These are phyloP conservation scores for Pectinophora gossypiella DNA, from an alignment of 1,140 invertebrate genomes.

Conservation along the genomic window DNA sequence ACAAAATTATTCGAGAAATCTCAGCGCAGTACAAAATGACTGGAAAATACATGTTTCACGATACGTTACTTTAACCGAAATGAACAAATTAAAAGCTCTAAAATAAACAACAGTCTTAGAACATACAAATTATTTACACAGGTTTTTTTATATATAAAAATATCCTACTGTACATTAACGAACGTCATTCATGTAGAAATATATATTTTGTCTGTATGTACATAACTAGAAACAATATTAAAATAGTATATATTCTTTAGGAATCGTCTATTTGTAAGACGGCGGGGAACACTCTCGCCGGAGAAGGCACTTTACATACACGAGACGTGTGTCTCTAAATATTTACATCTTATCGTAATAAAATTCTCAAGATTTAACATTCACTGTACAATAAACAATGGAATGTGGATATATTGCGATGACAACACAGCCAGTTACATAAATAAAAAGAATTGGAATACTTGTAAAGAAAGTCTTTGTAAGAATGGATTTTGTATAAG, in stretches of 20 bases:
- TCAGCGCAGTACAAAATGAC: constrained; percentile 39
- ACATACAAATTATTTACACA: constrained; percentile 72
- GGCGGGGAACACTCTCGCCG: constrained; percentile 6
- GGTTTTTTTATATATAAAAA: constrained; percentile 66
- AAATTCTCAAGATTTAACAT: no score
- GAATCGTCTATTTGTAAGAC: constrained; percentile 46
- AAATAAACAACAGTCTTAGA: constrained; percentile 73
- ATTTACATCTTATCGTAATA: no score
- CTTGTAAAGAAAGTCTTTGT: no score
- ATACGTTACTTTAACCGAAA: constrained; percentile 50
- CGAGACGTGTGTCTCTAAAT: no score
- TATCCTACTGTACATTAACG: constrained; percentile 71
- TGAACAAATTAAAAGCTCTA: constrained; percentile 72
- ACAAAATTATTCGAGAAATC: constrained; percentile 8
- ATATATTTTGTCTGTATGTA: constrained; percentile 67
- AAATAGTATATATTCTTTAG: constrained; percentile 70
- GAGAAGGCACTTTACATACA: background rate
- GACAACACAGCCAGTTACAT: no score
- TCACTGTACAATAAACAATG: no score
- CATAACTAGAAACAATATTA: constrained; percentile 68
- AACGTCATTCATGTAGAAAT: constrained; percentile 67
- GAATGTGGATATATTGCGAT: no score
- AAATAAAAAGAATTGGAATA: no score
- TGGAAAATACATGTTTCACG: constrained; percentile 66
- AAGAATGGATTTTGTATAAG: no score